Conservation (phyloP, 1,140 invertebrate species). For the Zeugodacus cucurbitae region DNA sequence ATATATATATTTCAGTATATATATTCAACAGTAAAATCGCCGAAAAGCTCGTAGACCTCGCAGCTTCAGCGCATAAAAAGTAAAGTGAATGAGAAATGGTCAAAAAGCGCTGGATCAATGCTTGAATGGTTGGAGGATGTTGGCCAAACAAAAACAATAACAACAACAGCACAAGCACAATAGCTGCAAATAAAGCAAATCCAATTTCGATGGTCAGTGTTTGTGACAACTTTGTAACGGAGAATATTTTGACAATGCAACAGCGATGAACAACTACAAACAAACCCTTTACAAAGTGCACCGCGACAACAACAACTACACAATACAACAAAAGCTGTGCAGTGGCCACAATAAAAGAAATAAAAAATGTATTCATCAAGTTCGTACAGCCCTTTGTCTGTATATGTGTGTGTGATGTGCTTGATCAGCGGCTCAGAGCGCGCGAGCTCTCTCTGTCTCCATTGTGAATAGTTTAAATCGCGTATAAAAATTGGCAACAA, state of each 20-base stretch:
- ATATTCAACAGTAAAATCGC: neutral
- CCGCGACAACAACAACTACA: neutral
- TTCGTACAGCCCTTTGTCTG: neutral
- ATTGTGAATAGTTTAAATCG: neutral
- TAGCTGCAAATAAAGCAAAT: neutral
- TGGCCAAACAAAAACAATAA: neutral
- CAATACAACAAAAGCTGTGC: neutral
- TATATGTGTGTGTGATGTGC: neutral
- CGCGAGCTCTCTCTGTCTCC: neutral
- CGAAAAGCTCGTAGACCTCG: neutral
- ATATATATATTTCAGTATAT: neutral
- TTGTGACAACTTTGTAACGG: constrained; percentile 18
- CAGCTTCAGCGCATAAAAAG: neutral
- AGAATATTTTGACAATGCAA: neutral
- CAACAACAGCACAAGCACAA: neutral
- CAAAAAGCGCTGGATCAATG: neutral
- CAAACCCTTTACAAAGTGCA: neutral
- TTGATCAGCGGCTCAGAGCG: neutral
- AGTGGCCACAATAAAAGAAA: neutral
- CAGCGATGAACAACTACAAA: neutral
- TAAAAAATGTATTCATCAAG: neutral
- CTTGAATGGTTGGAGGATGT: neutral
- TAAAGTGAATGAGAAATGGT: neutral
- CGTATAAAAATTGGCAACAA: neutral
- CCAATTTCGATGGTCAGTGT: neutral